phyloP scores from a whole-genome alignment of 1,140 invertebrate species.

The Achroia grisella region DNA sequence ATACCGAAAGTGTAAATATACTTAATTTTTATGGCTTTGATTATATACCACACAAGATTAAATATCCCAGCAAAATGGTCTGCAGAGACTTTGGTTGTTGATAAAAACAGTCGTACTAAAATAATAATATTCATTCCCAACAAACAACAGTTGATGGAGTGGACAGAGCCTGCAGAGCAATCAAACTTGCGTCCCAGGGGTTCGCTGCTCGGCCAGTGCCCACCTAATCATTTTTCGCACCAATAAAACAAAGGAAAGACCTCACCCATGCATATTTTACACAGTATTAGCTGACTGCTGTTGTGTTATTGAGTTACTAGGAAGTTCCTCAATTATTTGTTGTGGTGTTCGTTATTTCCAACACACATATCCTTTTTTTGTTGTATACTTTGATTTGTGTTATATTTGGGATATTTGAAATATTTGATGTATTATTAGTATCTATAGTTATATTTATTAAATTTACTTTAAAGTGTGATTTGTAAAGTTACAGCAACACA shows the following conservation, averaged over 20 bases:
- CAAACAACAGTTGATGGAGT: constrained; percentile 54
- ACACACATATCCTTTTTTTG: background rate
- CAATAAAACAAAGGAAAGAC: constrained; percentile 54
- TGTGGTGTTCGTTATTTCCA: constrained; percentile 15
- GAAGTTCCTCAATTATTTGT: constrained; percentile 42
- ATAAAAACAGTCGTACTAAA: constrained; percentile 41
- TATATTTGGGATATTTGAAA: no score
- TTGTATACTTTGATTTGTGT: no score
- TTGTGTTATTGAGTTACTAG: constrained; percentile 46
- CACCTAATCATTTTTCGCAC: constrained; percentile 67
- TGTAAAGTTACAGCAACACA: no score
- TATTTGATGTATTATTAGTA: no score
- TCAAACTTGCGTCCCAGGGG: constrained; percentile 62
- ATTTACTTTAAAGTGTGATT: no score
- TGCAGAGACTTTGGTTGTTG: constrained; percentile 11
- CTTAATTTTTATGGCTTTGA: no score
- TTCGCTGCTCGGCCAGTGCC: constrained; percentile 37
- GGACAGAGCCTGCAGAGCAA: constrained; percentile 50
- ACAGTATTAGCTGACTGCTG: constrained; percentile 46
- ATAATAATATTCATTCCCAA: constrained; percentile 63
- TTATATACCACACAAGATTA: background rate
- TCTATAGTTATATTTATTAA: no score
- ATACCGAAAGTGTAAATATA: no score
- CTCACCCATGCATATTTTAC: constrained; percentile 60
- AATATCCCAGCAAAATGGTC: background rate